These are phyloP conservation scores for Bolinopsis microptera DNA, from an alignment of 37 sponge, comb jelly and placozoan species.

Conservation along the genomic window DNA sequence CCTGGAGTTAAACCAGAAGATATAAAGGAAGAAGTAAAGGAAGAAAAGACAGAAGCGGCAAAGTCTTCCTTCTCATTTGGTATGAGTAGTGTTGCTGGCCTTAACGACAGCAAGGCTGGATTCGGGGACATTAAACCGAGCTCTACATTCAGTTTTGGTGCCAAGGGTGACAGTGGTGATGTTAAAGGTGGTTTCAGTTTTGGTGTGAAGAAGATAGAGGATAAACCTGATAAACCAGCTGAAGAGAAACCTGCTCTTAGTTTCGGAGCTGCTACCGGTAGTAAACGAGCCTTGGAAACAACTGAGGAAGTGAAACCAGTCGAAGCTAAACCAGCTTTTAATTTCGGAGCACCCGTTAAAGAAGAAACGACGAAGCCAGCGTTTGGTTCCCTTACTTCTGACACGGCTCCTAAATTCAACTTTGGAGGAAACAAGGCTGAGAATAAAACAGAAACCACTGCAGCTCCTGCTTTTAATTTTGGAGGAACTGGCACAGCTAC, in stretches of 20 bases:
- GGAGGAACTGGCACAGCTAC: constrained; percentile 8
- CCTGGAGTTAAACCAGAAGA: constrained; percentile 1
- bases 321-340: neutral
- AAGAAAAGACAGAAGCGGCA: neutral
- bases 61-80: constrained; percentile 20
- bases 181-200: neutral
- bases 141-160: constrained; percentile 5
- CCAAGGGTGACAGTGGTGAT: neutral
- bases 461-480: constrained; percentile 46
- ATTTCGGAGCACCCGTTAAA: neutral
- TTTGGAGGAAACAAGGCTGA: constrained; percentile 4
- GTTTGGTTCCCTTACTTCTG: constrained; percentile 1
- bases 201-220: neutral
- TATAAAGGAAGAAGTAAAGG: neutral
- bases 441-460: neutral
- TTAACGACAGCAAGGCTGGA: neutral
- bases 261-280: neutral
- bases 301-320: neutral
- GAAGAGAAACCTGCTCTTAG: constrained; percentile 19
- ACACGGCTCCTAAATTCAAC: constrained; percentile 41
- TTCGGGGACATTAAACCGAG: neutral
- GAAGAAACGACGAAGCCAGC: neutral
- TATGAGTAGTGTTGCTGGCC: neutral
- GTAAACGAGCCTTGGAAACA: neutral
- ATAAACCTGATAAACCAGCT: neutral